phyloP scores from a whole-genome alignment of 1,140 invertebrate species.

The Monochamus saltuarius region DNA sequence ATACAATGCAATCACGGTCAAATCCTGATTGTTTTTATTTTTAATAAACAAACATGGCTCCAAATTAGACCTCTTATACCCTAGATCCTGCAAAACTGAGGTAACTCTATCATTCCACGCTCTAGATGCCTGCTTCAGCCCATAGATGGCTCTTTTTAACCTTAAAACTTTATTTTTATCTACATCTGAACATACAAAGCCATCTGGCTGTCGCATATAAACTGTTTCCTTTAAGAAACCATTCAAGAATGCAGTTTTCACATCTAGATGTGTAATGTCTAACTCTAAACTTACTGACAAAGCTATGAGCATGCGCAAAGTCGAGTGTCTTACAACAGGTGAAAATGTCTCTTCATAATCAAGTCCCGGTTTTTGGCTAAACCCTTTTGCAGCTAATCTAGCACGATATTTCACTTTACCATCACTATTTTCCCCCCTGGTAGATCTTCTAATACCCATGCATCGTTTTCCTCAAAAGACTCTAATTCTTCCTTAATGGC shows the following conservation, averaged over 20 bases:
- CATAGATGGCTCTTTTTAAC: slow-evolving; percentile 46
- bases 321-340: slow-evolving; percentile 34
- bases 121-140: slow-evolving; percentile 42
- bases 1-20: slow-evolving; percentile 44
- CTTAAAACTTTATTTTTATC: slow-evolving; percentile 44
- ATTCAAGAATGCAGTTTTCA: slow-evolving; percentile 51
- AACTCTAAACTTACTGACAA: slow-evolving; percentile 37
- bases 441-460: slow-evolving; percentile 45
- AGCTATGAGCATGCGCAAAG: slow-evolving; percentile 35
- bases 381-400: slow-evolving; percentile 51
- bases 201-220: slow-evolving; percentile 44
- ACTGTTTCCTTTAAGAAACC: slow-evolving; percentile 44
- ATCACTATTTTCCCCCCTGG: slow-evolving; percentile 43
- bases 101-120: slow-evolving; percentile 41
- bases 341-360: slow-evolving; percentile 31
- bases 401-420: slow-evolving; percentile 35
- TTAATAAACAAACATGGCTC: slow-evolving; percentile 47
- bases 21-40: slow-evolving; percentile 23
- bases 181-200: slow-evolving; percentile 14
- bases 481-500: slow-evolving; percentile 42
- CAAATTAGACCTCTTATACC: slow-evolving; percentile 40
- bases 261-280: slow-evolving; percentile 43
- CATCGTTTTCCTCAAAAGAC: slow-evolving; percentile 42
- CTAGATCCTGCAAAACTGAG: slow-evolving; percentile 31
- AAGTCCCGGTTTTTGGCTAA: slow-evolving; percentile 33